Base-by-base conservation (phyloP, 2,113 vertebrate genomes). In the Ageneiosus marmoratus region DNA sequence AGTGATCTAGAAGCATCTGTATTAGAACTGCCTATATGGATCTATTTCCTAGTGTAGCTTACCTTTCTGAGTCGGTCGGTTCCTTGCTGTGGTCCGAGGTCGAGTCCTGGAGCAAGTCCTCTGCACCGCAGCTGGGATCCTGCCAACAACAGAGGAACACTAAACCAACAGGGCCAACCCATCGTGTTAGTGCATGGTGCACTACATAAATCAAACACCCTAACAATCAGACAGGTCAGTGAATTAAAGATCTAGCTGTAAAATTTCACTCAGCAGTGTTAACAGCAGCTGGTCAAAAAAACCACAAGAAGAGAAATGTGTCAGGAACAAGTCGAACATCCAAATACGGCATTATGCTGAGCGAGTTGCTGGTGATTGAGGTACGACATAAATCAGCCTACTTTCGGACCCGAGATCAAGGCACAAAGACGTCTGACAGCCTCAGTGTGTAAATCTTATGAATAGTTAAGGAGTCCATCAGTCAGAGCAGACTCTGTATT, bases 51-150 rank as follows among this genome's bases (percentile, higher is more conserved):
- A 12, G 58, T 15, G 15, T 51, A 13, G 13, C 55, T 73, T 50
- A 88, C 87, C 87, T 82, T 16, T 86, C 85, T 22, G 77, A 65
- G 53, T 85, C 83, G 0, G 34, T 24, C 10, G 65, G 72, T 32
- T 83, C 86, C 58, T 83, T 88, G 65, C 78, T 65, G 56, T 85
- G 77, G 27, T 88, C 85, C 32, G 76, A 76, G 22, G 41, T 27
- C 0, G 83, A 67, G 62, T 84, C 85, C 65, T 85, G 79, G 3
- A 85, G 77, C 1, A 41, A 63, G 48, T 88, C 87, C 41, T 88
- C 87, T 1, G 74, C 29, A 44, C 44, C 82, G 34, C 85, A 77
- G 29, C 37, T 80, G 79, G 87, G 81, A 60, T 88, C 87, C 87
- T 88, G 83, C 4, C n/a, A 77, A 72, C 3, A n/a, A 83, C 53